phyloP scores from a whole-genome alignment of 2,888 invertebrate genomes.

The Apodemia duryi region DNA sequence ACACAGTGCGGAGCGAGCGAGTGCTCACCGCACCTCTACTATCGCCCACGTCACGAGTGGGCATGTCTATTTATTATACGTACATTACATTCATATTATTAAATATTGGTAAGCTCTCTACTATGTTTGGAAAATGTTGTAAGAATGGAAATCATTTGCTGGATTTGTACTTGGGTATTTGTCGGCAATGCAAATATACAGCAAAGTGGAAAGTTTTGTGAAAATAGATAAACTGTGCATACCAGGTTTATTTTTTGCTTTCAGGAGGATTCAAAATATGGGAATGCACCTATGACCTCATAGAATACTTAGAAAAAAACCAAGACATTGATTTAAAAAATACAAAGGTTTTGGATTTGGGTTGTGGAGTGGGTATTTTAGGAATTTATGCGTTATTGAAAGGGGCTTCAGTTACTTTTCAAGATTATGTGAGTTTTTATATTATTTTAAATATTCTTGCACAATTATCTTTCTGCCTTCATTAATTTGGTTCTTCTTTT shows the following conservation, averaged over 20 bases:
- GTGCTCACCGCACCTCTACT: no score
- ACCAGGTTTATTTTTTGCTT: constrained; percentile 31
- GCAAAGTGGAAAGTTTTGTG: no score
- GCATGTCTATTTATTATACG: no score
- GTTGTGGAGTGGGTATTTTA: constrained; percentile 94
- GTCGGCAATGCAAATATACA: no score
- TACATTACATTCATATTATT: no score
- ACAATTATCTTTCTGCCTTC: neutral
- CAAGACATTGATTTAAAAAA: constrained; percentile 51
- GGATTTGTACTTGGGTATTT: no score
- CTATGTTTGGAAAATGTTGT: no score
- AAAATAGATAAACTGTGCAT: no score
- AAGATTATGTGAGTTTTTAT: constrained; percentile 91
- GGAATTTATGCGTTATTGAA: constrained; percentile 87
- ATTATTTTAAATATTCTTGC: neutral
- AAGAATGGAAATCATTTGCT: no score
- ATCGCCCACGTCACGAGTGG: no score
- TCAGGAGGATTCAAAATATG: constrained; percentile 96
- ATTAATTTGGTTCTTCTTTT: constrained; percentile 34
- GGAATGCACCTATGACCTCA: constrained; percentile 94
- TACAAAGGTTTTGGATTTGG: constrained; percentile 89
- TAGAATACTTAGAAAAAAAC: constrained; percentile 79
- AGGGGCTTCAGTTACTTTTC: constrained; percentile 88
- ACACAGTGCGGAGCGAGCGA: no score
- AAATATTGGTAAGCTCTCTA: no score